Conservation (phyloP, 2,888 invertebrate genomes). For the Lasioglossum zephyrum region DNA sequence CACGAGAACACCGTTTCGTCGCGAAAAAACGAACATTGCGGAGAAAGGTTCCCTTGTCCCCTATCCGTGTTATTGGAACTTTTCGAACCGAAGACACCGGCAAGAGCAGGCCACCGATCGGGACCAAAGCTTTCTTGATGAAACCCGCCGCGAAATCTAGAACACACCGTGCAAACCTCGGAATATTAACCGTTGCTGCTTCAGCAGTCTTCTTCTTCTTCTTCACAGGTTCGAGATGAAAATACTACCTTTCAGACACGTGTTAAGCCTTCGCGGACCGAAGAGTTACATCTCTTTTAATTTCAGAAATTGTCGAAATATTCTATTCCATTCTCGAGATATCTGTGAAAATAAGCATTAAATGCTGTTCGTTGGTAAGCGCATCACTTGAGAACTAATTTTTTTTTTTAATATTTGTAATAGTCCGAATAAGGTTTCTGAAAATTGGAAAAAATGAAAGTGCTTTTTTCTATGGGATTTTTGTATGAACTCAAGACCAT, state of each 20-base stretch:
- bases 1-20: background rate
- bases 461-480: no score
- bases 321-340: background rate
- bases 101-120: background rate
- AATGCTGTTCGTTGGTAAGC: no score
- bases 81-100: background rate
- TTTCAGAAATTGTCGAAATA: background rate
- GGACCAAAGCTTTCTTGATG: background rate
- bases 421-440: no score
- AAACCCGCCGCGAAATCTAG: background rate
- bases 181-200: background rate
- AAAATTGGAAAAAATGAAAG: no score
- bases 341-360: background rate
- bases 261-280: background rate
- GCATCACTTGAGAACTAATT: no score
- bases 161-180: background rate
- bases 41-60: background rate
- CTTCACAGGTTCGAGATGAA: background rate
- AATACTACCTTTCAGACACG: background rate
- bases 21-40: background rate
- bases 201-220: background rate
- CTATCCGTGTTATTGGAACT: constrained; percentile 16
- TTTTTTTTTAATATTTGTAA: no score
- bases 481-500: no score
- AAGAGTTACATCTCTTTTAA: background rate